Conservation (phyloP, 2,888 invertebrate genomes). For the Caenorhabditis sinica region DNA sequence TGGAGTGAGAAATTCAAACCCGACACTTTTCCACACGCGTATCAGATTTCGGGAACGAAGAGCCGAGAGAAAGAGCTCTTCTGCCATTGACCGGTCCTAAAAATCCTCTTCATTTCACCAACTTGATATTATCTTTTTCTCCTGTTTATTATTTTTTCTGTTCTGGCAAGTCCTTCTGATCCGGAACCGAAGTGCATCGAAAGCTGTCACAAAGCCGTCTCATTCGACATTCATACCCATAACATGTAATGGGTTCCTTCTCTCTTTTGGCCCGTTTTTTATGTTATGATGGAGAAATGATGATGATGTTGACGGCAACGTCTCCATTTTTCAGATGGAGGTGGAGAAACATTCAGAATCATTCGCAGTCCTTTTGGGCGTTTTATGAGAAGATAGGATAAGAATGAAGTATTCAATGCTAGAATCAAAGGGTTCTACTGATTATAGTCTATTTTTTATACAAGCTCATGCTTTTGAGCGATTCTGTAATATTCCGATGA, state of each 20-base stretch:
- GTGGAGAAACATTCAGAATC: neutral
- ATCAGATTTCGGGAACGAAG: conserved; percentile 51
- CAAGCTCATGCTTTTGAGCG: too few species aligned
- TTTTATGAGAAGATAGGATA: neutral
- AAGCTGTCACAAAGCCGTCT: conserved; percentile 63
- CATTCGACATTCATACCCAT: conserved; percentile 63
- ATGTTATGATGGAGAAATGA: conserved; percentile 40
- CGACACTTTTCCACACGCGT: conserved; percentile 55
- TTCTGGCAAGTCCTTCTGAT: conserved; percentile 5
- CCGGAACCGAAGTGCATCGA: conserved; percentile 38
- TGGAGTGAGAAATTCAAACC: conserved; percentile 49
- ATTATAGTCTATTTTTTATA: too few species aligned
- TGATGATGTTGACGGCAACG: conserved; percentile 27
- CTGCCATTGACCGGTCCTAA: conserved; percentile 39
- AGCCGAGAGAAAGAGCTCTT: conserved; percentile 3
- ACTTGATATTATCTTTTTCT: conserved; percentile 17
- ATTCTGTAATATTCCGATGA: neutral
- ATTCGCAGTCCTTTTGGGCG: neutral
- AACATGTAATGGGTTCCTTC: conserved; percentile 57
- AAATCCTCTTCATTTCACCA: conserved; percentile 10
- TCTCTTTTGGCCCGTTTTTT: conserved; percentile 39
- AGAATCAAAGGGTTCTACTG: too few species aligned
- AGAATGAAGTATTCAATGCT: too few species aligned
- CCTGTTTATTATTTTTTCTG: too few species aligned
- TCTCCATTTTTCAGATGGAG: conserved; percentile 22